Base-by-base conservation (phyloP, 92 coral and sea anemone genomes). In the Umimayanthus chanpuru region DNA sequence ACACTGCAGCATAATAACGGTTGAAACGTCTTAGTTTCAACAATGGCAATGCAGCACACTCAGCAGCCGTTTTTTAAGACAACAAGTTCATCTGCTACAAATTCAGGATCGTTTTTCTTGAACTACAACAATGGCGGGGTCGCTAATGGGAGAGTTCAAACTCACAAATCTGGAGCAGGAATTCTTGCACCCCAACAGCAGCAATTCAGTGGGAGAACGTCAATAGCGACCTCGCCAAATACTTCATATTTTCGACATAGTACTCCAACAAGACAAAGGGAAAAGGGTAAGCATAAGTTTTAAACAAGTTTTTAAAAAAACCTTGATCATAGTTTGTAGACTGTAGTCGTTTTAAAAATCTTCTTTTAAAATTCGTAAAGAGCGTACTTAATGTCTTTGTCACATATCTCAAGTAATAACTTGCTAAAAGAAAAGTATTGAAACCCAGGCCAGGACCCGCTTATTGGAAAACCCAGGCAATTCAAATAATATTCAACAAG, bases 51-150 rank as follows among this genome's bases (percentile, higher is more conserved):
- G 86, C 98, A 95, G 43, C 96, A 94, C 61, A 94, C 85, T 78
- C 96, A 92, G 55, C 98, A 97, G 79, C 98, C 97, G 30, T 95
- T 97, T 91, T 97, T 97, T 94, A 97, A 95, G 90, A 92, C 94
- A 32, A 90, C 97, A 86, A 92, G 91, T 44, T 90, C 94, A 15
- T 55, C 91, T 50, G 58, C 93, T 29, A 49, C 80, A 29, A 86
- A 90, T n/a, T 80, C 98, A 81, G 89, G 93, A 71, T 94, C 99
- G 68, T 93, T 90, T 84, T 95, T 95, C 89, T 85, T 94, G 80
- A 95, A 96, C 79, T 92, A 90, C 67, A 95, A 90, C 85, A 86
- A 88, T 41, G 85, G 77, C 47, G 76, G 85, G 89, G 90, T 11
- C 2, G 58, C 76, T 89, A 90, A 90, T 85, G 85, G 92, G 64